Conservation (phyloP, 92 coral and sea anemone species). For the Meandrina meandrites region DNA sequence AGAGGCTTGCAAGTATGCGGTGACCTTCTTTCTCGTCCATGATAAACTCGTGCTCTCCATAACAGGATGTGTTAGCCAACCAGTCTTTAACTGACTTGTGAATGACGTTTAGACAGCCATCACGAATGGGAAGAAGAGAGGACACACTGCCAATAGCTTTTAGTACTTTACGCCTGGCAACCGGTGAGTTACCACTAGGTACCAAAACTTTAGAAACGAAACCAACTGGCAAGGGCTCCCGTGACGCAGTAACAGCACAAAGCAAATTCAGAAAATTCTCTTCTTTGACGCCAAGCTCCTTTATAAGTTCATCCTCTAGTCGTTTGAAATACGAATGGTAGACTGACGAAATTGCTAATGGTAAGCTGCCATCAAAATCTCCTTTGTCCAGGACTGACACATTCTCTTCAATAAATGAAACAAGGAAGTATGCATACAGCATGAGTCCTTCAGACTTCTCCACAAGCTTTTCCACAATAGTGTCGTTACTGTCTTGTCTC, state of each 20-base stretch:
- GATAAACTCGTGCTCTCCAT: slow-evolving; percentile 30
- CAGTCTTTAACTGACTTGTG: no score
- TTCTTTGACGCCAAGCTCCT: slow-evolving; percentile 3
- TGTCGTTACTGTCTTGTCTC: not conserved
- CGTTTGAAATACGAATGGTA: no score
- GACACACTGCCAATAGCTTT: no score
- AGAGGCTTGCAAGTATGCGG: slow-evolving; percentile 39
- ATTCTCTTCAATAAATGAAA: not conserved
- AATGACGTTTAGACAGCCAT: no score
- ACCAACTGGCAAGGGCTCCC: no score
- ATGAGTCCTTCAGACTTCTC: not conserved
- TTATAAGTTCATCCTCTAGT: not conserved
- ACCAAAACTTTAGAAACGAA: slow-evolving; percentile 11
- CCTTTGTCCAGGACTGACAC: no score
- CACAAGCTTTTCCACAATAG: not conserved
- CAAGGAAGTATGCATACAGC: slow-evolving; percentile 15
- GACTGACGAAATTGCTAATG: no score
- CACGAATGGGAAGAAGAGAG: no score
- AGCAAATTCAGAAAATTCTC: slow-evolving; percentile 1
- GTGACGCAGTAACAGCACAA: slow-evolving; percentile 13
- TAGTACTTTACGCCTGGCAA: no score
- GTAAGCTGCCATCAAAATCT: no score
- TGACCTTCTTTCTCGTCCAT: slow-evolving; percentile 50
- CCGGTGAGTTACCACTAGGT: not conserved
- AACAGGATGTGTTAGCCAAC: not conserved